A percentile compares a stretch with the other conserved stretches of the same genome.
Evolutionary conservation across 2,113 vertebrate species (phyloP).

Genomic region (Xiphophorus hellerii): DNA sequence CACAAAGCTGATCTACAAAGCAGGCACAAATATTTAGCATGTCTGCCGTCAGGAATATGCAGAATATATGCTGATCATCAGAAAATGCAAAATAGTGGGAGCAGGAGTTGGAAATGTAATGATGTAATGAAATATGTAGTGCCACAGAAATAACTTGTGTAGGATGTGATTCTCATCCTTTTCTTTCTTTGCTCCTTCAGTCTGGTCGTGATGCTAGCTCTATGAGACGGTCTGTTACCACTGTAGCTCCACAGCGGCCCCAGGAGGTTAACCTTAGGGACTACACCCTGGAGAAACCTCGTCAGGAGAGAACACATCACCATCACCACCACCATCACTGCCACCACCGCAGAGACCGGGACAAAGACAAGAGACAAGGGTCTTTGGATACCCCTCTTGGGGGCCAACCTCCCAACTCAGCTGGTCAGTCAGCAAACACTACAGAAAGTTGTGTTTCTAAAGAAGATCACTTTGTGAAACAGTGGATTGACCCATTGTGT

Average conservation of each 20-base stretch:
- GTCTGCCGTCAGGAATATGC: no score
- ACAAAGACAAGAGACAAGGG: constrained; percentile 90
- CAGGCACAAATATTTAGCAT: no score
- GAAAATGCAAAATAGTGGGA: no score
- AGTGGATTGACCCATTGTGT: no score
- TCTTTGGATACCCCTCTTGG: constrained; percentile 85
- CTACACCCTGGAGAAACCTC: constrained; percentile 82
- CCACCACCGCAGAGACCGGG: constrained; percentile 88
- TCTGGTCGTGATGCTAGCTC: constrained; percentile 86
- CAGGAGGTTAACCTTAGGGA: constrained; percentile 83
- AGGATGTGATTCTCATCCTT: neutral
- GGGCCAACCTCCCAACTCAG: constrained; percentile 71
- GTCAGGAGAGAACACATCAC: constrained; percentile 80
- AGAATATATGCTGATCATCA: no score
- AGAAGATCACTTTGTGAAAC: neutral
- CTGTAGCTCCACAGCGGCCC: constrained; percentile 85
- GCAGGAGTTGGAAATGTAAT: no score
- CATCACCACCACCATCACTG: constrained; percentile 90
- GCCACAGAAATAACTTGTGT: neutral
- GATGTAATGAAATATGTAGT: no score
- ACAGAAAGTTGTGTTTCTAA: no score
- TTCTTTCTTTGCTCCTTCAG: constrained; percentile 68
- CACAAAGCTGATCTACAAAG: no score
- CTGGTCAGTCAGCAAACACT: constrained; percentile 74
- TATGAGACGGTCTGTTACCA: constrained; percentile 92